A percentile compares a stretch with the other conserved stretches of the same genome.
Conservation (phyloP, 2,113 vertebrate genomes). For the Muscicapa adusta region DNA sequence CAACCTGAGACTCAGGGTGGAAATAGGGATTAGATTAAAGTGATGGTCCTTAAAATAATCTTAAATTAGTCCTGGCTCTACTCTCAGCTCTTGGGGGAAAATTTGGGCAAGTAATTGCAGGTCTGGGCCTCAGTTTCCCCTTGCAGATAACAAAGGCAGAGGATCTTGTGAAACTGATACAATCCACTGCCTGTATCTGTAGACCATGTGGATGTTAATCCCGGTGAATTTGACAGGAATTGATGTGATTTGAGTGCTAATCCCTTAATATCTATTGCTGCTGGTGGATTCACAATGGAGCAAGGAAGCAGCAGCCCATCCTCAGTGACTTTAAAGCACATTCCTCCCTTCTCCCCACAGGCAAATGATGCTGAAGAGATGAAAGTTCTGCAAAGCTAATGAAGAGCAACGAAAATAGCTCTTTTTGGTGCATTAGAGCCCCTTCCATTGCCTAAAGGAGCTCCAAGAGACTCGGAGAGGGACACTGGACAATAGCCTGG, state of each 20-base stretch:
- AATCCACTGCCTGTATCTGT: background rate
- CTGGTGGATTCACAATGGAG: background rate
- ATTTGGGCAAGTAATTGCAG: background rate
- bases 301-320: background rate
- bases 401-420: background rate
- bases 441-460: background rate
- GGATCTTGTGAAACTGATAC: background rate
- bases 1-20: background rate
- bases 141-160: background rate
- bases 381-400: too few relatives aligned
- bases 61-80: background rate
- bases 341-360: background rate
- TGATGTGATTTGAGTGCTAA: background rate
- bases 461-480: background rate
- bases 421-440: background rate
- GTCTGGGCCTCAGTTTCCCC: background rate
- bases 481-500: background rate
- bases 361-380: background rate
- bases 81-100: too few relatives aligned
- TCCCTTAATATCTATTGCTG: background rate
- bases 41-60: background rate
- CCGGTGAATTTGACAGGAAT: background rate
- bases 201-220: background rate
- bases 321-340: fast-evolving
- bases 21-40: background rate